phyloP scores from a whole-genome alignment of 2,888 invertebrate species.

The Magallana nippona region DNA sequence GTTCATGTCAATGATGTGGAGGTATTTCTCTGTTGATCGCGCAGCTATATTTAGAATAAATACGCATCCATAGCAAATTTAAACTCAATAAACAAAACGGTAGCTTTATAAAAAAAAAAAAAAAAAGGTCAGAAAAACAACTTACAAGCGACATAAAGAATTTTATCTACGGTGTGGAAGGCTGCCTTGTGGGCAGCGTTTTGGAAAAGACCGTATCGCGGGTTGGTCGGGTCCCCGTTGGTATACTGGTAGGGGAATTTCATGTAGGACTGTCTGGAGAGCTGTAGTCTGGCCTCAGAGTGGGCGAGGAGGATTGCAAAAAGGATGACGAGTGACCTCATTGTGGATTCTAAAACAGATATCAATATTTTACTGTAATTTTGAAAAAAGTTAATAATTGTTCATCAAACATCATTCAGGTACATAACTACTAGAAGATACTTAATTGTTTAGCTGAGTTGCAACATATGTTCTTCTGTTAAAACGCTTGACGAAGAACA shows the following conservation, averaged over 20 bases:
- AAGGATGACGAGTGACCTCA: neutral
- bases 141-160: constrained; percentile 47
- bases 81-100: too few relatives aligned
- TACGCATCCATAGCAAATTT: too few relatives aligned
- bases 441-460: too few relatives aligned
- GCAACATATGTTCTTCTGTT: too few relatives aligned
- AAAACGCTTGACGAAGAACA: too few relatives aligned
- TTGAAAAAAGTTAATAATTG: neutral
- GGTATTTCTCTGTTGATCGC: neutral
- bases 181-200: constrained; percentile 43
- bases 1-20: constrained; percentile 36
- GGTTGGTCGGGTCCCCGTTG: neutral
- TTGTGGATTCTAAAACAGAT: neutral
- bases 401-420: too few relatives aligned
- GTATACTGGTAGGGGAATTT: constrained; percentile 31
- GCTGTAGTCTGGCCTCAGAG: neutral
- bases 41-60: neutral
- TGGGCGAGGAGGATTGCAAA: neutral
- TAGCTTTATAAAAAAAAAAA: too few relatives aligned
- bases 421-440: too few relatives aligned
- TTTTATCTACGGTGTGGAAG: constrained; percentile 38
- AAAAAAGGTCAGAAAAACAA: too few relatives aligned
- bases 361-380: neutral
- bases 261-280: neutral
- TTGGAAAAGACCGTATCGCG: constrained; percentile 41